Percentiles rank a stretch among this genome's conserved stretches.
phyloP scores from a whole-genome alignment of 2,797 vertebrate genomes.

The Cynodonichthys magdalenae region DNA sequence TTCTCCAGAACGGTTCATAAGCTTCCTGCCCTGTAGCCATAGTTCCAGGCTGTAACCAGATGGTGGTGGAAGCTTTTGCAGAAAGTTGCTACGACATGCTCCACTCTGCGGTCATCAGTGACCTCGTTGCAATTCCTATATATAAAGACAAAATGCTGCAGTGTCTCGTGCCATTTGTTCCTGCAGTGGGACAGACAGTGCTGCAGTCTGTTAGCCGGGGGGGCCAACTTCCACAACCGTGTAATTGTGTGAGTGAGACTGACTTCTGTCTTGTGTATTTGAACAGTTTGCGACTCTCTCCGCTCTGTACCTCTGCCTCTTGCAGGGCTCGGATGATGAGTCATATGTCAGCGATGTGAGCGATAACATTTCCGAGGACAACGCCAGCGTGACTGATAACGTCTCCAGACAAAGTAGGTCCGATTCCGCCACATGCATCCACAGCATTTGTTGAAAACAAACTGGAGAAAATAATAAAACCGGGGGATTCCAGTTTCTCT shows the following conservation, averaged over 20 bases:
- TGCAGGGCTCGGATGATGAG: slow-evolving; percentile 97
- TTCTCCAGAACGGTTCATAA: too few species aligned
- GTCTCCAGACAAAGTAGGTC: slow-evolving; percentile 95
- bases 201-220: slow-evolving; percentile 69
- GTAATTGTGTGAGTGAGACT: slow-evolving; percentile 17
- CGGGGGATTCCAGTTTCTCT: slow-evolving; percentile 18
- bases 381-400: slow-evolving; percentile 96
- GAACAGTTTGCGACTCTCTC: slow-evolving; percentile 44
- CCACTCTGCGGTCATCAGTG: slow-evolving; percentile 31
- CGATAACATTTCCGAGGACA: slow-evolving; percentile 99
- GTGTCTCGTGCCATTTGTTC: slow-evolving; percentile 55
- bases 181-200: slow-evolving; percentile 66
- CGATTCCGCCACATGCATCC: not conserved
- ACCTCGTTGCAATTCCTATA: slow-evolving; percentile 58
- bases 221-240: slow-evolving; percentile 57
- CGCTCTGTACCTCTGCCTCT: slow-evolving; percentile 52
- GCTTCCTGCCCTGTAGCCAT: too few species aligned
- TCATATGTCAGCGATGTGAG: slow-evolving; percentile 99
- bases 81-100: slow-evolving; percentile 22
- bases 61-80: slow-evolving; percentile 8
- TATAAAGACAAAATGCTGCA: slow-evolving; percentile 69
- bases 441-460: not conserved
- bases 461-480: not conserved
- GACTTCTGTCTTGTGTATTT: slow-evolving; percentile 13
- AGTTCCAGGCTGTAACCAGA: too few species aligned